Conservation (phyloP, 2,113 vertebrate species). For the Microcebus ravelobensis region DNA sequence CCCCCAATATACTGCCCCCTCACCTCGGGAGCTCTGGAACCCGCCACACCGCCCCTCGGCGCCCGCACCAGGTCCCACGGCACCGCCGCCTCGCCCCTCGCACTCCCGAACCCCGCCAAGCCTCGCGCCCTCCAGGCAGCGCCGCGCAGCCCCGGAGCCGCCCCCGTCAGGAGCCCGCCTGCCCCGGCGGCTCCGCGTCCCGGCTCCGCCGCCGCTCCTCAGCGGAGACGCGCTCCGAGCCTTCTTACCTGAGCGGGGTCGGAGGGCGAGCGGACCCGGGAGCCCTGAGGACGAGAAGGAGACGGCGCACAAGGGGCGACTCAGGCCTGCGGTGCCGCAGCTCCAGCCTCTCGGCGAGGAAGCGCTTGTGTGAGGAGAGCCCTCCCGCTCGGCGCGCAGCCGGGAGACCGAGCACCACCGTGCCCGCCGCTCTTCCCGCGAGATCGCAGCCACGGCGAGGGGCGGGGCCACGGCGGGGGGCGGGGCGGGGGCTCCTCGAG, state of each 20-base stretch:
- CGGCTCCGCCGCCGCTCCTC: not conserved
- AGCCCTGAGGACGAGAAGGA: not conserved
- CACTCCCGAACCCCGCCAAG: slow-evolving; percentile 1
- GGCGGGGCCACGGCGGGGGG: slow-evolving; percentile 22
- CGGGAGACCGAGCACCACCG: slow-evolving; percentile 39
- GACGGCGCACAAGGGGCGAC: slow-evolving; percentile 18
- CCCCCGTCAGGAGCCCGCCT: slow-evolving; percentile 55
- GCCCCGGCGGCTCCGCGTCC: not conserved
- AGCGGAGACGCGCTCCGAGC: not conserved
- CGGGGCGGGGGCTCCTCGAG: not conserved
- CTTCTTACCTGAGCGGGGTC: slow-evolving; percentile 68
- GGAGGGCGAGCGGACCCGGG: not conserved
- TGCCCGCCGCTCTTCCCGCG: slow-evolving; percentile 81
- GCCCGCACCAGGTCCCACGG: not conserved
- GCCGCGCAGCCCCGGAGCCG: slow-evolving; percentile 54
- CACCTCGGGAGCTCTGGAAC: not conserved
- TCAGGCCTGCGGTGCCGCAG: slow-evolving; percentile 72
- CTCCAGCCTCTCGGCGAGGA: slow-evolving; percentile 31
- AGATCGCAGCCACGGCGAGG: slow-evolving; percentile 67
- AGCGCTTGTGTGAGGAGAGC: slow-evolving; percentile 48
- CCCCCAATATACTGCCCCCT: not conserved
- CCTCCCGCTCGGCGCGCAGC: slow-evolving; percentile 64
- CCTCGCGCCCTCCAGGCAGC: slow-evolving; percentile 43
- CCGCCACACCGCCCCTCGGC: not conserved
- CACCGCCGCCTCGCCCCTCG: not conserved